These are phyloP conservation scores for Drosophila orosa DNA, from an alignment of 1,140 invertebrate genomes.

Conservation along the genomic window DNA sequence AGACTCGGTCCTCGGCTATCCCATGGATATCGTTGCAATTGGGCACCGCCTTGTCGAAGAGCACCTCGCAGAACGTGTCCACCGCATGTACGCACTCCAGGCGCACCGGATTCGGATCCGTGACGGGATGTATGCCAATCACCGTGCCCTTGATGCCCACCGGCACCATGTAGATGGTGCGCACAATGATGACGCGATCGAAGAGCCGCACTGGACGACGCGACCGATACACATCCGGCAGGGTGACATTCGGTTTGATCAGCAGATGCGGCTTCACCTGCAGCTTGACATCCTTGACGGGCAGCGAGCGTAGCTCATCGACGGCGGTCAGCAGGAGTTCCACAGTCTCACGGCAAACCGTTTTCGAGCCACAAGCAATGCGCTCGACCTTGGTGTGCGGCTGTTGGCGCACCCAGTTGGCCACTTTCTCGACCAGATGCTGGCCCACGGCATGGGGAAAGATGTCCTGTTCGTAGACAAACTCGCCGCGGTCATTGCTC, in stretches of 20 bases:
- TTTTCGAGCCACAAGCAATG: conserved; percentile 88
- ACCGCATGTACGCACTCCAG: conserved; percentile 71
- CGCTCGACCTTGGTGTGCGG: conserved; percentile 86
- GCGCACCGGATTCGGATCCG: conserved; percentile 78
- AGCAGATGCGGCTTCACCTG: conserved; percentile 92
- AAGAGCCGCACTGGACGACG: conserved; percentile 89
- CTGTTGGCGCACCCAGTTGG: conserved; percentile 90
- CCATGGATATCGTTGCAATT: conserved; percentile 74
- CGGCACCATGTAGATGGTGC: conserved; percentile 89
- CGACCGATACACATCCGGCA: conserved; percentile 64
- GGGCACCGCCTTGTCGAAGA: conserved; percentile 69
- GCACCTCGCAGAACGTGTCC: conserved; percentile 73
- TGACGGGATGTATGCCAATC: conserved; percentile 87
- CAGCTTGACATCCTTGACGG: conserved; percentile 87
- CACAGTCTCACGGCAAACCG: conserved; percentile 89
- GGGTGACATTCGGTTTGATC: conserved; percentile 86
- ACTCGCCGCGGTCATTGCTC: conserved; percentile 85
- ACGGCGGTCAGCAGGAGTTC: conserved; percentile 86
- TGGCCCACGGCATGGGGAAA: conserved; percentile 85
- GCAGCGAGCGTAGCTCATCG: conserved; percentile 84
- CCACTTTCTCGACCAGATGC: conserved; percentile 86
- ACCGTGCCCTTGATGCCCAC: conserved; percentile 93
- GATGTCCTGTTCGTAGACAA: conserved; percentile 87
- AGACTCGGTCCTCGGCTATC: conserved; percentile 72
- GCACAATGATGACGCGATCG: conserved; percentile 93